Base-by-base conservation (phyloP, 2,888 invertebrate species). In the Empis livida region DNA sequence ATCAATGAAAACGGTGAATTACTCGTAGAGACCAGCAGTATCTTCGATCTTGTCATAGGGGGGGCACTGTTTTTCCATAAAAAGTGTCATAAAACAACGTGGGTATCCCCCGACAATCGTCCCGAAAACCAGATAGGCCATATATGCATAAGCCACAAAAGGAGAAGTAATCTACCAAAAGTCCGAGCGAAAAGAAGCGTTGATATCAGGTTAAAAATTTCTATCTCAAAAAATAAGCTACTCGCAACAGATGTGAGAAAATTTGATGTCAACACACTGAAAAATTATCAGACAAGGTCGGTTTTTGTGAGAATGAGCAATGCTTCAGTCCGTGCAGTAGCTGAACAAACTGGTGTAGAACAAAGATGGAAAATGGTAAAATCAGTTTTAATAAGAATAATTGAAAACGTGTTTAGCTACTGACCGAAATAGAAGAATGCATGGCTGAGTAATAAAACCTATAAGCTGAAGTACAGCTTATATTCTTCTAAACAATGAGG, bases 1-100 rank as follows among this genome's bases (percentile, higher is more conserved):
- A 15, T 35, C 6, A 44, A 44, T 17, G 20, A 14, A 35, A 44
- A 44, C 14, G 44, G 20, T 23, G 44, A 37, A 37, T 15, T 44
- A 13, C 23, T 44, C 13, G 15, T 44, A 37, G 38, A 44, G n/a
- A 14, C 32, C 13, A 35, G 44, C 38, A 44, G 38, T 39, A 17
- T 14, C 16, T 38, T 31, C 27, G 44, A 32, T 15, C 37, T n/a
- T 44, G 17, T 13, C 9, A 35, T n/a, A 5, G n/a, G 44, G 38
- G 13, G 44, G 44, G 5, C 20, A 3, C 20, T 20, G 3, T 20
- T 20, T 20, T 5, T 20, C 5, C 20, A 20, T 20, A 20, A 20
- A 20, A 20, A 20, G 20, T 20, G 20, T 5, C 20, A 20, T 20
- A 20, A 20, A 20, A 20, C 20, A 20, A 35, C 35, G n/a, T 35